These are phyloP conservation scores for Eupithecia dodoneata DNA, from an alignment of 2,888 invertebrate species.

Conservation along the genomic window DNA sequence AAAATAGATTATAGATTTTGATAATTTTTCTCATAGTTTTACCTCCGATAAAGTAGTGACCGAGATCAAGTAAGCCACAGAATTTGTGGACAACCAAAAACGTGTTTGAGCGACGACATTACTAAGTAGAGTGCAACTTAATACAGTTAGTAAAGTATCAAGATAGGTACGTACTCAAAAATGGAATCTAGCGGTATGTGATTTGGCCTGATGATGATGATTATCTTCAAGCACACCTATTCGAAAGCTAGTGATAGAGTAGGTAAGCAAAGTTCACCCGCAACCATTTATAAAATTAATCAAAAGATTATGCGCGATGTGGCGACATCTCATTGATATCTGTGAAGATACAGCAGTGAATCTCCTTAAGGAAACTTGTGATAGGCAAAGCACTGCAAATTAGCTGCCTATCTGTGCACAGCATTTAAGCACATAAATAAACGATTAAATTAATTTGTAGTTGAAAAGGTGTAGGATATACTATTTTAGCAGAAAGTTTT, in stretches of 20 bases:
- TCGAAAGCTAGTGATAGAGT: not conserved
- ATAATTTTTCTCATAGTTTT: not conserved
- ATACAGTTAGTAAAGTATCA: not conserved
- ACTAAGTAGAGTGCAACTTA: not conserved
- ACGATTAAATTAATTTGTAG: slow-evolving; percentile 21
- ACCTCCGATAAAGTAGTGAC: not conserved
- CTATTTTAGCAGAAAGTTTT: not conserved
- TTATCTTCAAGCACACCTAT: not conserved
- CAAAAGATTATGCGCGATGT: not conserved
- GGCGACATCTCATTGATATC: slow-evolving; percentile 9
- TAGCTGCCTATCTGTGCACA: slow-evolving; percentile 23
- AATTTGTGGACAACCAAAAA: not conserved
- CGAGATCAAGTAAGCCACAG: not conserved
- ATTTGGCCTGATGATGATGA: not conserved
- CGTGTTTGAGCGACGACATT: not conserved
- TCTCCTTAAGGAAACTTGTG: slow-evolving; percentile 16
- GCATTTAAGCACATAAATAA: slow-evolving; percentile 18
- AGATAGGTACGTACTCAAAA: not conserved
- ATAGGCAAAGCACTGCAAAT: slow-evolving; percentile 24
- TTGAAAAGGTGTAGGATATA: not conserved
- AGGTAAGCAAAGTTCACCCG: not conserved
- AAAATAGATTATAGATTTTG: not conserved
- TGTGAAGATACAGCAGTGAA: slow-evolving; percentile 16
- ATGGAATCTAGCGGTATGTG: not conserved
- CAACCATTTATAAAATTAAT: slow-evolving; percentile 11